Base-by-base conservation (phyloP, 2,113 vertebrate species). In the Puffinus mauretanicus region DNA sequence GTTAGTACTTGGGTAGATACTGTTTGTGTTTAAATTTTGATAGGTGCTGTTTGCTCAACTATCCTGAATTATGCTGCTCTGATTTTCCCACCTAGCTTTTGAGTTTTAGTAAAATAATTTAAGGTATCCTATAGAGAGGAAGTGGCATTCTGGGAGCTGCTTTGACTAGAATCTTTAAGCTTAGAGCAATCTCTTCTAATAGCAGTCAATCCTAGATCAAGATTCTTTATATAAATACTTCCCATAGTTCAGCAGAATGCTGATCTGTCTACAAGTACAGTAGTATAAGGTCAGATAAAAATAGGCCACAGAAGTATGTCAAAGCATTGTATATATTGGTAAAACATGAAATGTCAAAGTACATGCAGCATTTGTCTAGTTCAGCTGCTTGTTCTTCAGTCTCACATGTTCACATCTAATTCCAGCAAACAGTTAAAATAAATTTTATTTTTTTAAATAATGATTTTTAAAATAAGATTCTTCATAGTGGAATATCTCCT, bases 121-220 rank as follows among this genome's bases (percentile, higher is more conserved):
- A 27, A 91, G 57, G 54, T 86, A 60, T 65, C 85, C 54, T 82
- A 1, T 17, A n/a, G 87, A 62, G 72, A 84, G 87, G 66, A 75
- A 42, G 21, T 73, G 70, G n/a, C 47, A 22, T 88, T 77, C 61
- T 92, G 85, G 19, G 70, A 86, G 79, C 92, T 81, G 69, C 55
- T 75, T 88, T 96, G 84, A 61, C 79, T 46, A 29, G 61, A 87
- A n/a, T 70, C 81, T 95, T 93, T 75, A 90, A 95, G 96, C 95
- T 97, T 13, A 69, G 30, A 96, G 91, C 88, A 97, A 93, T 96
- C 96, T 96, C 95, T 94, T 85, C 85, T 97, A 96, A 97, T 93
- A 95, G 93, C 82, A 94, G 91, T 92, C 97, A 96, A 96, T 97
- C 96, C 94, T 93, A 96, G 95, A 90, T 97, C 95, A 97, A 69